Evolutionary conservation across 2,888 invertebrate genomes (phyloP).

Genomic region (Pediacus dermestoides): DNA sequence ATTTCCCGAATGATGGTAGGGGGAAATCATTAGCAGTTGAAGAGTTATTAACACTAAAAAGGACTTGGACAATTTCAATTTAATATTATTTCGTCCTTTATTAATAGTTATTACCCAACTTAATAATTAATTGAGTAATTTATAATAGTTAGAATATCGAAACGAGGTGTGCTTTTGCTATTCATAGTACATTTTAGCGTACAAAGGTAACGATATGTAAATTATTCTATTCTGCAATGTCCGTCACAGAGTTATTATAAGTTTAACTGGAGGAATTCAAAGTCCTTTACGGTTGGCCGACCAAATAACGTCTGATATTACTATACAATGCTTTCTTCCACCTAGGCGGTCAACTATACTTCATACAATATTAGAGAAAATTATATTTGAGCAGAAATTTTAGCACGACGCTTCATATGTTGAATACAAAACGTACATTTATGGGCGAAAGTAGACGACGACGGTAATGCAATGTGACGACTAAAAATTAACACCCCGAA

Average conservation of each 20-base stretch:
- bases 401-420: constrained; percentile 10
- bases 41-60: too few species aligned
- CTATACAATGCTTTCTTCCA: constrained; percentile 11
- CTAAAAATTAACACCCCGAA: constrained; percentile 15
- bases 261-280: constrained; percentile 18
- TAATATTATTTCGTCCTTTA: too few species aligned
- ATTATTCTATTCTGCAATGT: constrained; percentile 24
- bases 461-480: constrained; percentile 13
- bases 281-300: constrained; percentile 14
- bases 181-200: too few species aligned
- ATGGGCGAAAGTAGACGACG: constrained; percentile 10
- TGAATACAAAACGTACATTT: constrained; percentile 15
- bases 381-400: constrained; percentile 19
- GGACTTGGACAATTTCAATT: too few species aligned
- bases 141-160: too few species aligned
- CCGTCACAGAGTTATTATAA: constrained; percentile 20
- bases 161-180: too few species aligned
- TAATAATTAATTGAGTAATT: too few species aligned
- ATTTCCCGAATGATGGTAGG: too few species aligned
- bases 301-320: constrained; percentile 15
- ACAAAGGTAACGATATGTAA: constrained; percentile 23
- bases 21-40: too few species aligned
- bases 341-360: constrained; percentile 16
- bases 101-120: too few species aligned
- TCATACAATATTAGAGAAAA: constrained; percentile 21